phyloP scores from a whole-genome alignment of 2,888 invertebrate species.

The Tanytarsus gracilentus region DNA sequence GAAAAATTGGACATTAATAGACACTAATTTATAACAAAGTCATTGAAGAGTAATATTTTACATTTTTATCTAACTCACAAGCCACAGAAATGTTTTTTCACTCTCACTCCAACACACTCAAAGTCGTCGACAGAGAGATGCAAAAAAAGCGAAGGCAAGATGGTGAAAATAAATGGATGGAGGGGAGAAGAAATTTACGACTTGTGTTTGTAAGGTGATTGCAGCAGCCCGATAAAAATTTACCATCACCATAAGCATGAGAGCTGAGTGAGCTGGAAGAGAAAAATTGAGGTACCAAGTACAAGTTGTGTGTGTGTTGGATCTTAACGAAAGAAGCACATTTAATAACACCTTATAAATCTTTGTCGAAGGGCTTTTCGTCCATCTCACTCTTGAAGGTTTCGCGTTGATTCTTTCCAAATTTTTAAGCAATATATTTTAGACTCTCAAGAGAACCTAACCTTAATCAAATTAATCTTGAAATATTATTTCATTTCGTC shows the following conservation, averaged over 20 bases:
- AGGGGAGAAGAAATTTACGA: neutral
- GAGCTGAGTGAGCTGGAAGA: neutral
- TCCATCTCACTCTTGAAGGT: neutral
- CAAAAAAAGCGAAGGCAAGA: neutral
- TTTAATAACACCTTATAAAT: conserved; percentile 20
- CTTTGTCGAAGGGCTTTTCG: neutral
- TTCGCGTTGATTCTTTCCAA: neutral
- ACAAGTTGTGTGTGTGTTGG: neutral
- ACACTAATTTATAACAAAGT: conserved; percentile 16
- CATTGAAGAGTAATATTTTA: conserved; percentile 20
- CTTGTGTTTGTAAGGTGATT: conserved; percentile 10
- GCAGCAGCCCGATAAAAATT: conserved; percentile 6
- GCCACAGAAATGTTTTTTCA: neutral
- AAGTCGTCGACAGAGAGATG: too few species aligned
- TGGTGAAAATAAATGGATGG: neutral
- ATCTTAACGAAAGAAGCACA: neutral
- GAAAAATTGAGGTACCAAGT: neutral
- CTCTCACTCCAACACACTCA: too few species aligned
- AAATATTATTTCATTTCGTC: neutral
- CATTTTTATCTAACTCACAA: conserved; percentile 14
- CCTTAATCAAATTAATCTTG: conserved; percentile 13
- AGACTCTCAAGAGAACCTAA: conserved; percentile 4
- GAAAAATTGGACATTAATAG: conserved; percentile 6
- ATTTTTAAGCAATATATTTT: too few species aligned
- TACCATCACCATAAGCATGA: neutral